A percentile compares a stretch with the other conserved stretches of the same genome.
These are phyloP conservation scores for Arion vulgaris DNA, from an alignment of 1,140 invertebrate genomes.

Conservation along the genomic window DNA sequence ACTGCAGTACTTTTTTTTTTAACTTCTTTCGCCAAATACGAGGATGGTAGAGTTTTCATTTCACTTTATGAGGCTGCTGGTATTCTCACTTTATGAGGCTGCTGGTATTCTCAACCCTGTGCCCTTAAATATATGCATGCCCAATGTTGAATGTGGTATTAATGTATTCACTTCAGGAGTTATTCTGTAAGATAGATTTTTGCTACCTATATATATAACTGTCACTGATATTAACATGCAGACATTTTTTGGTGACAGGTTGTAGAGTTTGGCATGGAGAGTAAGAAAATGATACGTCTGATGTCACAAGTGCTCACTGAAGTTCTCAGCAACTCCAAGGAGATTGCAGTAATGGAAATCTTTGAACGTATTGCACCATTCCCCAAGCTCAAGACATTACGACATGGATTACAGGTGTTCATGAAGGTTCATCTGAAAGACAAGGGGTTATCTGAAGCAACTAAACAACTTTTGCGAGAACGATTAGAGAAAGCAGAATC, in stretches of 20 bases:
- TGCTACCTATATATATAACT: too few relatives aligned
- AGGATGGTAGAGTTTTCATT: too few relatives aligned
- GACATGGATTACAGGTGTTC: conserved; percentile 38
- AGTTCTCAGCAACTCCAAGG: conserved; percentile 6
- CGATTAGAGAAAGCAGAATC: conserved; percentile 35
- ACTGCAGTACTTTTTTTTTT: too few relatives aligned
- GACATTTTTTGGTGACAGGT: conserved; percentile 9
- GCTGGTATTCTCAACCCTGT: too few relatives aligned
- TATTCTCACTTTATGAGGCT: too few relatives aligned
- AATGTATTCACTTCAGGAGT: too few relatives aligned
- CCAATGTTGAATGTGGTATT: too few relatives aligned
- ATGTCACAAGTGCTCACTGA: conserved; percentile 23
- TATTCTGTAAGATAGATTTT: too few relatives aligned
- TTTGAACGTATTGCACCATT: conserved; percentile 35
- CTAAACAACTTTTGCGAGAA: conserved; percentile 9
- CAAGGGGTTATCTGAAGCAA: conserved; percentile 1
- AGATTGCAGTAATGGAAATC: background rate
- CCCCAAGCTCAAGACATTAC: conserved; percentile 26
- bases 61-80: too few relatives aligned
- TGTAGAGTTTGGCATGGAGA: conserved; percentile 38
- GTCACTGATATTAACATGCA: background rate
- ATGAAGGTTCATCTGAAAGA: conserved; percentile 36
- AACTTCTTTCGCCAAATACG: too few relatives aligned
- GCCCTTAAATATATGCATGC: too few relatives aligned
- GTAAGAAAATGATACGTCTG: conserved; percentile 35